A percentile compares a stretch with the other conserved stretches of the same genome.
phyloP scores from a whole-genome alignment of 2,888 invertebrate genomes.

The Meiosimyza decipiens region DNA sequence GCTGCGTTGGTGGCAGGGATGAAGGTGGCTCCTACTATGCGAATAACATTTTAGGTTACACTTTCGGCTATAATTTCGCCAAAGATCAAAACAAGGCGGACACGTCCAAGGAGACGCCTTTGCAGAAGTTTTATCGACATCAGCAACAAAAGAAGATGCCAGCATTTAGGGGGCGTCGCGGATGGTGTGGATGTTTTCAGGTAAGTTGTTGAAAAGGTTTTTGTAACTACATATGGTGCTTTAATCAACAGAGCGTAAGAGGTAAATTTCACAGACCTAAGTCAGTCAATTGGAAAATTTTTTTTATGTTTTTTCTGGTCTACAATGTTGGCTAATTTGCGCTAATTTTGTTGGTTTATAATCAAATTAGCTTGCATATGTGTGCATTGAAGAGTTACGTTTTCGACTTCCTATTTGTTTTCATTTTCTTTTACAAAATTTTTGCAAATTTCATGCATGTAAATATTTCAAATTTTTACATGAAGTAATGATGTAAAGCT shows the following conservation, averaged over 20 bases:
- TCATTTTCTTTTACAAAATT: too few species aligned
- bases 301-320: neutral
- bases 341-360: too few species aligned
- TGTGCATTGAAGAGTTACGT: too few species aligned
- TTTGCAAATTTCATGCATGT: too few species aligned
- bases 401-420: too few species aligned
- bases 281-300: neutral
- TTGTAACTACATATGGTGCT: neutral
- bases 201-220: slow-evolving; percentile 67
- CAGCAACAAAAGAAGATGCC: slow-evolving; percentile 72
- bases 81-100: slow-evolving; percentile 48
- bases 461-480: too few species aligned
- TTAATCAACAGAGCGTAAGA: slow-evolving; percentile 12
- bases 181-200: slow-evolving; percentile 85
- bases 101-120: slow-evolving; percentile 60
- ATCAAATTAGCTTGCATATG: too few species aligned
- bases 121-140: slow-evolving; percentile 66
- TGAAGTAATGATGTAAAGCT: too few species aligned
- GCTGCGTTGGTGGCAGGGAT: slow-evolving; percentile 41
- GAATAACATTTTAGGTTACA: slow-evolving; percentile 65
- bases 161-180: slow-evolving; percentile 72
- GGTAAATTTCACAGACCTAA: neutral
- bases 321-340: too few species aligned
- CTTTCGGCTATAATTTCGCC: slow-evolving; percentile 60
- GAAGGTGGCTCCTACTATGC: slow-evolving; percentile 60